Conservation (phyloP, 2,113 vertebrate species). For the Planiliza haematocheilus region DNA sequence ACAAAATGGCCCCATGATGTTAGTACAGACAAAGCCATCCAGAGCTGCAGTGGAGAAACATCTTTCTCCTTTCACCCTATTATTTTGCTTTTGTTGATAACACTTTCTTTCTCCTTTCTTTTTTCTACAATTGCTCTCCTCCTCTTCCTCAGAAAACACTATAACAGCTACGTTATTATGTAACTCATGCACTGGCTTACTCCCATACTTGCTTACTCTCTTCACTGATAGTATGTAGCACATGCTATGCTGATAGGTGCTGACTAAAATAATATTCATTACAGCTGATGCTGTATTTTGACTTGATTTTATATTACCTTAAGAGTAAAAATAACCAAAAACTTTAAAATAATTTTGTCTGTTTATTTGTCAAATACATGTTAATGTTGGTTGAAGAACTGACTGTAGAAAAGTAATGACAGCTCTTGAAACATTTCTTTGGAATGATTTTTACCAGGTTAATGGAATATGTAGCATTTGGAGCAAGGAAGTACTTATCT, state of each 20-base stretch:
- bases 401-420: too few relatives aligned
- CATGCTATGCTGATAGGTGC: background rate
- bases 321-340: too few relatives aligned
- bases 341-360: too few relatives aligned
- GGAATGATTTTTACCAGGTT: too few relatives aligned
- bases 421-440: too few relatives aligned
- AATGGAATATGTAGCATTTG: too few relatives aligned
- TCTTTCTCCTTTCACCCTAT: background rate
- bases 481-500: too few relatives aligned
- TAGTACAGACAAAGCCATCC: constrained; percentile 8
- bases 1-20: too few relatives aligned
- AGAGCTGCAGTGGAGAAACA: constrained; percentile 10
- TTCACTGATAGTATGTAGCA: background rate
- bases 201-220: background rate
- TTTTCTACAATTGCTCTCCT: too few relatives aligned
- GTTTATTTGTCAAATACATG: too few relatives aligned
- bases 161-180: background rate
- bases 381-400: too few relatives aligned
- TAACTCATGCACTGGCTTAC: constrained; percentile 1
- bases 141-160: constrained; percentile 8
- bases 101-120: background rate
- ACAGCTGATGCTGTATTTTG: background rate
- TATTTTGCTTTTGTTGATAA: background rate
- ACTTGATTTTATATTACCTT: background rate
- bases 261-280: constrained; percentile 2